These are phyloP conservation scores for Myopa testacea DNA, from an alignment of 2,888 invertebrate genomes.

Conservation along the genomic window DNA sequence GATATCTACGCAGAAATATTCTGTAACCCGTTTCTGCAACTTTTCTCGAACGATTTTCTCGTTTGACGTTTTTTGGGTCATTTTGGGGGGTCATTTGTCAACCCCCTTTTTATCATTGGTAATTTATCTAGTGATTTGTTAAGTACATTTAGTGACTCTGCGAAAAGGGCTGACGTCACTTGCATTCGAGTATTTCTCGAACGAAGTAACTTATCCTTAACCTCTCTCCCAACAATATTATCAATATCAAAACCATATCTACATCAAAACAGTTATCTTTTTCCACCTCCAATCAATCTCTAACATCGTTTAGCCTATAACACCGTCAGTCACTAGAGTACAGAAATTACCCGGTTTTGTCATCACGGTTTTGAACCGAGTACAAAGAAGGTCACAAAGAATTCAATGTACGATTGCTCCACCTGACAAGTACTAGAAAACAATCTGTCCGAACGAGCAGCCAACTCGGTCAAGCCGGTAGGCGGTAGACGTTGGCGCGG, in stretches of 20 bases:
- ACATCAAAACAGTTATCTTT: too few relatives aligned
- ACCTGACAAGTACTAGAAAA: neutral
- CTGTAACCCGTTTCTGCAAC: too few relatives aligned
- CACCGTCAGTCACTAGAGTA: conserved; percentile 6
- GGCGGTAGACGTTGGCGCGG: too few relatives aligned
- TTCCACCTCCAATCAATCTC: neutral
- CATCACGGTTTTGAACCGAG: conserved; percentile 14
- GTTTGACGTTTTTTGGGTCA: too few relatives aligned
- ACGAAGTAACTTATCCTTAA: neutral
- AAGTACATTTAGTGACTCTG: too few relatives aligned
- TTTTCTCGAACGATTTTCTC: too few relatives aligned
- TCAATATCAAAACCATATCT: too few relatives aligned
- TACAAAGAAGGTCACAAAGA: neutral
- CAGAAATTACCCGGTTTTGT: neutral
- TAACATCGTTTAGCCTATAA: conserved; percentile 19
- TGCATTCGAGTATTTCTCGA: neutral
- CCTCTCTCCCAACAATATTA: neutral
- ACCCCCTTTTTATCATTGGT: too few relatives aligned
- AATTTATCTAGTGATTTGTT: too few relatives aligned
- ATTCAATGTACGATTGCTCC: neutral
- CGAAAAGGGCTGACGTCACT: too few relatives aligned
- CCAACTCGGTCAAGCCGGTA: neutral
- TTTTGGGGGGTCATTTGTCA: too few relatives aligned
- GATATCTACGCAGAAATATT: too few relatives aligned
- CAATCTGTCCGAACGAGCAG: neutral